These are phyloP conservation scores for Carduelis carduelis DNA, from an alignment of 2,797 vertebrate genomes.

Conservation along the genomic window DNA sequence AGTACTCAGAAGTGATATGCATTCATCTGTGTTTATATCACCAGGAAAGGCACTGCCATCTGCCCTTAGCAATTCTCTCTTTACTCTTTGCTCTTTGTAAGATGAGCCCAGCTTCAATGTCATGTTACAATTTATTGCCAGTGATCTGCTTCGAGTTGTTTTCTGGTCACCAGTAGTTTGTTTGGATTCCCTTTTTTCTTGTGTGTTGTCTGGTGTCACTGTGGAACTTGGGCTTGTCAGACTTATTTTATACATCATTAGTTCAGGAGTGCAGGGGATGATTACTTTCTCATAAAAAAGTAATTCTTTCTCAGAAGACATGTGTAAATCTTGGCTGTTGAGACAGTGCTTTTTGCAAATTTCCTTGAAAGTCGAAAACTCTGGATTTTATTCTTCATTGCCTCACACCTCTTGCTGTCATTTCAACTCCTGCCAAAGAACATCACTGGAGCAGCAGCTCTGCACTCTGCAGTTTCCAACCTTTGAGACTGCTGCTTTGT, in stretches of 20 bases:
- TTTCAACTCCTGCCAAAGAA: neutral
- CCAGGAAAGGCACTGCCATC: conserved; percentile 14
- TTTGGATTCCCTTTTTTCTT: conserved; percentile 19
- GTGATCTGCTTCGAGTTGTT: neutral
- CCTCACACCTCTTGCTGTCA: neutral
- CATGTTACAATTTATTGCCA: conserved; percentile 25
- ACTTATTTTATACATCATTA: conserved; percentile 18
- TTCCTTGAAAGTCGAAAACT: conserved; percentile 8
- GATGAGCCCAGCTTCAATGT: conserved; percentile 26
- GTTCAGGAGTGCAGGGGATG: neutral
- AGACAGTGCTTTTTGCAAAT: neutral
- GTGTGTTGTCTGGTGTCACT: neutral
- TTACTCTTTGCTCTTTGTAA: conserved; percentile 58
- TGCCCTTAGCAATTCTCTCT: conserved; percentile 32
- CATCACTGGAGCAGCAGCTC: neutral
- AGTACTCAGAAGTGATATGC: neutral
- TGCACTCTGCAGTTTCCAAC: rapidly evolving
- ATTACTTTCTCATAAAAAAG: neutral
- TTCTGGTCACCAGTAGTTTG: conserved; percentile 42
- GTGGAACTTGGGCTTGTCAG: neutral
- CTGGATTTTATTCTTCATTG: neutral
- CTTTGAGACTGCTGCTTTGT: neutral
- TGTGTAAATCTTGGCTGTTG: neutral
- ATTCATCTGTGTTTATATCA: conserved; percentile 44
- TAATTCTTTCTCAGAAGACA: neutral